phyloP scores from a whole-genome alignment of 1,140 invertebrate genomes.

The Ceratosolen solmsi region DNA sequence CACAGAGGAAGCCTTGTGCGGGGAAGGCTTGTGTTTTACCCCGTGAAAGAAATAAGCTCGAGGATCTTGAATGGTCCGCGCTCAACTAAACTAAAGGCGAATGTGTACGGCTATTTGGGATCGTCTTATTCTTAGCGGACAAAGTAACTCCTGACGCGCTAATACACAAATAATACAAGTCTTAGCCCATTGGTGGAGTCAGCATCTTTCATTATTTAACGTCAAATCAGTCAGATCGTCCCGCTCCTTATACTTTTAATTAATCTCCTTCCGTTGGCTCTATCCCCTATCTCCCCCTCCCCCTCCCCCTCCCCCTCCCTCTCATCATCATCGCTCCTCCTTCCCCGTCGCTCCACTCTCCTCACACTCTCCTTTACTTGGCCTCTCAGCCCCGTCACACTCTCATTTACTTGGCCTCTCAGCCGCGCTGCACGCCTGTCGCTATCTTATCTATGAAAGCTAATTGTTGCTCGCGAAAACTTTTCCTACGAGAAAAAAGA shows the following conservation, averaged over 20 bases:
- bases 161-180: background rate
- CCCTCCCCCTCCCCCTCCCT: background rate
- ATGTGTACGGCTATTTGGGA: background rate
- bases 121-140: background rate
- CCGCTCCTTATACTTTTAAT: constrained; percentile 24
- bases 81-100: background rate
- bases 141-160: background rate
- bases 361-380: too few species aligned
- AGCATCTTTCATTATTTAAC: constrained; percentile 39
- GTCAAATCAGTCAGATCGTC: background rate
- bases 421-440: too few species aligned
- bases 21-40: too few species aligned
- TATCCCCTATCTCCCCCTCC: background rate
- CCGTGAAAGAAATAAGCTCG: background rate
- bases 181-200: background rate
- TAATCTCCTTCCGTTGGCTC: constrained; percentile 16
- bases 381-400: too few species aligned
- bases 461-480: constrained; percentile 29
- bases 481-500: background rate
- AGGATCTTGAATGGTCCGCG: background rate
- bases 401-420: too few species aligned
- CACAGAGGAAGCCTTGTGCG: background rate
- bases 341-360: too few species aligned
- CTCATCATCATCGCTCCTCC: too few species aligned
- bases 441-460: constrained; percentile 30